phyloP scores from a whole-genome alignment of 1,140 invertebrate species.

The Drosophila albomicans region DNA sequence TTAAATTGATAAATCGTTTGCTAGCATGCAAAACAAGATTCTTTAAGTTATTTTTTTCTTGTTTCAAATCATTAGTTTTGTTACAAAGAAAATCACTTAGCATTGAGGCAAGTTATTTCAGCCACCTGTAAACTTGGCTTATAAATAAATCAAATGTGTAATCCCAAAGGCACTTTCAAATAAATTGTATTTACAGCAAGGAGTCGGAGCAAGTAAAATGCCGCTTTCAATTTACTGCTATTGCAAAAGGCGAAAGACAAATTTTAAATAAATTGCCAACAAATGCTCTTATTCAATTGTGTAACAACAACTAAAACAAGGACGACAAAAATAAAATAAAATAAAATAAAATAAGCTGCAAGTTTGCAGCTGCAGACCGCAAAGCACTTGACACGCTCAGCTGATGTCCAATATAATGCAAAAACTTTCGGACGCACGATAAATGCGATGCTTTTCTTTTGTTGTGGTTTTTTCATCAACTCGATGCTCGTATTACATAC shows the following conservation, averaged over 20 bases:
- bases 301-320: conserved; percentile 25
- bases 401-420: conserved; percentile 71
- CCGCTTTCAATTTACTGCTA: conserved; percentile 50
- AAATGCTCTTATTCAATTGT: conserved; percentile 77
- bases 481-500: neutral
- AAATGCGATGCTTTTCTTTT: conserved; percentile 1
- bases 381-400: conserved; percentile 78
- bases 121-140: conserved; percentile 22
- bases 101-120: conserved; percentile 8
- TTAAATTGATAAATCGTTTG: neutral
- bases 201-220: conserved; percentile 22
- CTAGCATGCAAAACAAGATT: neutral
- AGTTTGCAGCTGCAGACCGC: conserved; percentile 60
- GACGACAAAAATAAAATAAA: conserved; percentile 36
- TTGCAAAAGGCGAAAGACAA: conserved; percentile 14
- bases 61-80: neutral
- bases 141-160: conserved; percentile 59
- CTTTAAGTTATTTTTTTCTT: neutral
- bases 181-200: conserved; percentile 28
- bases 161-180: conserved; percentile 51
- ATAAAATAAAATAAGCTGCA: conserved; percentile 65
- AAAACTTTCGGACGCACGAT: conserved; percentile 33
- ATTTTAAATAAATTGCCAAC: conserved; percentile 78
- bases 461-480: conserved; percentile 6
- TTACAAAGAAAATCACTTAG: conserved; percentile 25